phyloP scores from a whole-genome alignment of 2,113 vertebrate species.

The Cynocephalus volans region DNA sequence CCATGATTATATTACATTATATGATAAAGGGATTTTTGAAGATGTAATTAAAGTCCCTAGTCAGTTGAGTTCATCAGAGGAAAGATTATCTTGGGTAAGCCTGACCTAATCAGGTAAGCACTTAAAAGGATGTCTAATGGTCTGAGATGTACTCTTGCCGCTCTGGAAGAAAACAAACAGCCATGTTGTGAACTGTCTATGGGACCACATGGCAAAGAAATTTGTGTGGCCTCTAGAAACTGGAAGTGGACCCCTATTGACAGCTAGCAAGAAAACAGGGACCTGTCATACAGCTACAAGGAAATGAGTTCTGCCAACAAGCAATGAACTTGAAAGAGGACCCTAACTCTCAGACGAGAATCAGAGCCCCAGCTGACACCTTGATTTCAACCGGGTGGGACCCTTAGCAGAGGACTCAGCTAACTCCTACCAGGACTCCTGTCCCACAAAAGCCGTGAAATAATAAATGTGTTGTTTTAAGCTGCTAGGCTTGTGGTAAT shows the following conservation, averaged over 20 bases:
- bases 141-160: not conserved
- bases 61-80: not conserved
- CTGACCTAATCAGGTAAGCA: not conserved
- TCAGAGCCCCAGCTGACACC: not conserved
- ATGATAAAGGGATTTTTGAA: not conserved
- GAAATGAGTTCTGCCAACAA: constrained; percentile 36
- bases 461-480: not conserved
- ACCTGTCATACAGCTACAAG: not conserved
- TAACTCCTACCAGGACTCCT: not conserved
- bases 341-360: not conserved
- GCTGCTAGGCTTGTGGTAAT: not conserved
- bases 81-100: not conserved
- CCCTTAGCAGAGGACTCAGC: not conserved
- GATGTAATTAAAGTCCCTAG: not conserved
- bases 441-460: not conserved
- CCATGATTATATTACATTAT: not conserved
- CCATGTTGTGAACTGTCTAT: not conserved
- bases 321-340: not conserved
- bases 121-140: not conserved
- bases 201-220: not conserved
- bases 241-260: not conserved
- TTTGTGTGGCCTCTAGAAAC: not conserved
- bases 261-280: not conserved
- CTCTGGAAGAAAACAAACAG: not conserved
- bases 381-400: not conserved